Percentiles rank a stretch among this genome's conserved stretches.
Evolutionary conservation across 1,140 invertebrate species (phyloP).

Genomic region (Argopecten irradians): DNA sequence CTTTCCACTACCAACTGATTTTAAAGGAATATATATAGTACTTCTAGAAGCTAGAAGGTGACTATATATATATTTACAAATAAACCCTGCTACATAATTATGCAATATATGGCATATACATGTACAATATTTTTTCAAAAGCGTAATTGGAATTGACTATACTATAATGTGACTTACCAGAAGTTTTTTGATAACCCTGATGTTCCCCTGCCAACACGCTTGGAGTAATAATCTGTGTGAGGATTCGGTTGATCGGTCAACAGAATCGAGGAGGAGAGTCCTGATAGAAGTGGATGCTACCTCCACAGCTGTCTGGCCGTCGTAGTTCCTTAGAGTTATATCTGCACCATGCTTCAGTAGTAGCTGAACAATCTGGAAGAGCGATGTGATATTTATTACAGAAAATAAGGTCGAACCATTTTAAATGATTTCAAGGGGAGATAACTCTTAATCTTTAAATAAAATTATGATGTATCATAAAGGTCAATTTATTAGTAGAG

Average conservation of each 20-base stretch:
- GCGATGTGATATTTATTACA: neutral
- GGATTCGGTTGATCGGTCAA: conserved; percentile 63
- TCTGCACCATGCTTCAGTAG: conserved; percentile 74
- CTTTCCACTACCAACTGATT: too few species aligned
- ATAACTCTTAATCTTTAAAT: neutral
- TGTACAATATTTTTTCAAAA: too few species aligned
- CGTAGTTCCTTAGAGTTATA: conserved; percentile 73
- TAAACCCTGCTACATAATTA: too few species aligned
- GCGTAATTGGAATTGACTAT: too few species aligned
- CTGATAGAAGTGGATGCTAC: conserved; percentile 68
- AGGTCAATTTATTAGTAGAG: neutral
- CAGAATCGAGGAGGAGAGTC: conserved; percentile 71
- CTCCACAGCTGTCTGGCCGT: conserved; percentile 72
- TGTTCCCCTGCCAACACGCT: conserved; percentile 75
- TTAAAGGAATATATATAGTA: too few species aligned
- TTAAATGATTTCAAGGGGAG: too few species aligned
- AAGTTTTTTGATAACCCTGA: conserved; percentile 65
- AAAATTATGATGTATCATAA: neutral
- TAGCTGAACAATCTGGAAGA: conserved; percentile 71
- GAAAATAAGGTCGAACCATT: neutral
- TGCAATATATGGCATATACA: too few species aligned
- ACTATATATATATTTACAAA: too few species aligned
- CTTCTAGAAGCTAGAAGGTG: too few species aligned
- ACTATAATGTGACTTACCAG: too few species aligned
- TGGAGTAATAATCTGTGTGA: conserved; percentile 70